Conservation (phyloP, 2,113 vertebrate genomes). For the Lasiurus borealis region DNA sequence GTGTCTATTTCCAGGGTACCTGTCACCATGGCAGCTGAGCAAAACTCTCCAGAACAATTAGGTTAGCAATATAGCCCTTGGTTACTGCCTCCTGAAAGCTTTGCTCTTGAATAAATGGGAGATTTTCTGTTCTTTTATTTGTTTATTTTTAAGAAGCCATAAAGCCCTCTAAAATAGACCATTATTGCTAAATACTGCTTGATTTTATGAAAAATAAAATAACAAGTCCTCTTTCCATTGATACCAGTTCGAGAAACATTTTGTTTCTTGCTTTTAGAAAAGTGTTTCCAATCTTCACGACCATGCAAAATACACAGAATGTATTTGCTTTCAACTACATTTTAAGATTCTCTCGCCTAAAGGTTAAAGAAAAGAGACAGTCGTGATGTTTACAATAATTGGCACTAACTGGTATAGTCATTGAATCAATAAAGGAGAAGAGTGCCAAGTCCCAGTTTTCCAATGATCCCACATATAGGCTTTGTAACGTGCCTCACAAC, state of each 20-base stretch:
- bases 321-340: not conserved
- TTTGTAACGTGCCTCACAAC: not conserved
- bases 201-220: conserved; percentile 46
- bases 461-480: not conserved
- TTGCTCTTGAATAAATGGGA: conserved; percentile 50
- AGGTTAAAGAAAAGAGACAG: not conserved
- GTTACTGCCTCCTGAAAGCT: conserved; percentile 59
- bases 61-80: conserved; percentile 52
- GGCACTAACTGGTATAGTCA: not conserved
- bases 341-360: not conserved
- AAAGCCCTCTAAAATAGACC: not conserved
- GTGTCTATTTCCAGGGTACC: conserved; percentile 78
- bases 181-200: conserved; percentile 33
- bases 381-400: not conserved
- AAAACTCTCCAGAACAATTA: conserved; percentile 47
- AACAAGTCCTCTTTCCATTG: not conserved
- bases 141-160: conserved; percentile 42
- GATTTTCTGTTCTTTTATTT: not conserved
- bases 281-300: conserved; percentile 21
- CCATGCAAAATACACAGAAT: not conserved
- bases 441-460: not conserved
- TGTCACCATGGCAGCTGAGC: conserved; percentile 76
- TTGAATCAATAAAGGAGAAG: not conserved
- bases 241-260: not conserved
- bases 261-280: conserved; percentile 16